phyloP scores from a whole-genome alignment of 2,797 vertebrate species.

The Iguana delicatissima region DNA sequence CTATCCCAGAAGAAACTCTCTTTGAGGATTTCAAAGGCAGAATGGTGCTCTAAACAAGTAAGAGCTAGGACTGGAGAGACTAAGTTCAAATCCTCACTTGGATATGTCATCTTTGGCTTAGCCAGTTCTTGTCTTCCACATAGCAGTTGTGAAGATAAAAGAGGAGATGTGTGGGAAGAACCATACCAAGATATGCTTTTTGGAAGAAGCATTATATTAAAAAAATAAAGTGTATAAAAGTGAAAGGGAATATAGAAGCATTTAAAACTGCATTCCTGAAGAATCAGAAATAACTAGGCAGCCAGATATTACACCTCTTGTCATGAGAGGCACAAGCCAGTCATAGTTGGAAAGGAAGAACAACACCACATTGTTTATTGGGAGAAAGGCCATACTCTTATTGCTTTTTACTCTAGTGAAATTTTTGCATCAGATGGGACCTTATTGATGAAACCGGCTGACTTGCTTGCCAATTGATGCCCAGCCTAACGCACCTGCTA shows the following conservation, averaged over 20 bases:
- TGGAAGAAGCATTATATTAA: not conserved
- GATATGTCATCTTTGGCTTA: not conserved
- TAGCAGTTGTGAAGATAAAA: not conserved
- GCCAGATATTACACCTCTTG: no score
- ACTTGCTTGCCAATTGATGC: no score
- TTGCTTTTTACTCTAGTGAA: no score
- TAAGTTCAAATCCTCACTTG: not conserved
- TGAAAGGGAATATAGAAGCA: not conserved
- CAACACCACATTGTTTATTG: no score
- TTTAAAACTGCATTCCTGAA: not conserved
- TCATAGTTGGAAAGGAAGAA: no score
- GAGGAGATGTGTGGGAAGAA: not conserved
- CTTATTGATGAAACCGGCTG: no score
- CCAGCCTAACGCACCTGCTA: no score
- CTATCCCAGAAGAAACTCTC: not conserved
- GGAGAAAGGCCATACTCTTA: no score
- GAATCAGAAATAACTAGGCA: no score
- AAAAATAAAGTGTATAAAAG: not conserved
- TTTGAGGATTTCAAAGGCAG: not conserved
- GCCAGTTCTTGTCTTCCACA: not conserved
- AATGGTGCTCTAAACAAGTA: not conserved
- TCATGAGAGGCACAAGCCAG: no score
- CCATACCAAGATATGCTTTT: not conserved
- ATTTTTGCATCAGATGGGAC: no score
- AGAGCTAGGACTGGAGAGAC: no score